Evolutionary conservation across 2,797 vertebrate species (phyloP).

Genomic region (Enteromius anoplus): DNA sequence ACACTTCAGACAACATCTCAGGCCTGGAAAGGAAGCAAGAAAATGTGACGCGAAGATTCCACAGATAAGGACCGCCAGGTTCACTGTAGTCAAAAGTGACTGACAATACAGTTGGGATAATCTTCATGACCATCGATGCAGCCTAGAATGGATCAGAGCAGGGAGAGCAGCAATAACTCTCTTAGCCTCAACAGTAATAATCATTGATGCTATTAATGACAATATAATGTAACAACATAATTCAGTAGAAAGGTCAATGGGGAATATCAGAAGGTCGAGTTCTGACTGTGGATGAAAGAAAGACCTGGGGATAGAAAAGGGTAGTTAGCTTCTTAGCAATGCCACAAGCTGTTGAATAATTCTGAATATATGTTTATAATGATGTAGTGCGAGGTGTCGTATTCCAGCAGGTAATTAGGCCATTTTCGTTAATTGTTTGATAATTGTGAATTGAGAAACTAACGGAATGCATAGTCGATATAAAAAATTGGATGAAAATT

Average conservation of each 20-base stretch:
- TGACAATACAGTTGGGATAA: neutral
- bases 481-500: too few relatives aligned
- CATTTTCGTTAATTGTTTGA: too few relatives aligned
- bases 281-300: too few relatives aligned
- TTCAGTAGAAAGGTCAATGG: too few relatives aligned
- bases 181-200: neutral
- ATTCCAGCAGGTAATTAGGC: too few relatives aligned
- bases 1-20: slow-evolving; percentile 85
- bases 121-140: neutral
- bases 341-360: too few relatives aligned
- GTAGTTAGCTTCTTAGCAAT: neutral
- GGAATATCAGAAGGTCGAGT: too few relatives aligned
- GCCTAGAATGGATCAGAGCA: neutral
- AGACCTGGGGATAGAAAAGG: too few relatives aligned
- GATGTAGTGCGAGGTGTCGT: too few relatives aligned
- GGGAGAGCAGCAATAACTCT: neutral
- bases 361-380: too few relatives aligned
- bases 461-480: too few relatives aligned
- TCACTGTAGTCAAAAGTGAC: neutral
- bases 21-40: slow-evolving; percentile 74
- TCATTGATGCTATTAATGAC: neutral
- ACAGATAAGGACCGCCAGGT: neutral
- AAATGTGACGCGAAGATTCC: neutral
- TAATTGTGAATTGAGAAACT: too few relatives aligned
- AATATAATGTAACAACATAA: neutral